Percentiles rank a stretch among this genome's conserved stretches.
Evolutionary conservation across 1,140 invertebrate genomes (phyloP).

Genomic region (Pseudobourletiella spinata): DNA sequence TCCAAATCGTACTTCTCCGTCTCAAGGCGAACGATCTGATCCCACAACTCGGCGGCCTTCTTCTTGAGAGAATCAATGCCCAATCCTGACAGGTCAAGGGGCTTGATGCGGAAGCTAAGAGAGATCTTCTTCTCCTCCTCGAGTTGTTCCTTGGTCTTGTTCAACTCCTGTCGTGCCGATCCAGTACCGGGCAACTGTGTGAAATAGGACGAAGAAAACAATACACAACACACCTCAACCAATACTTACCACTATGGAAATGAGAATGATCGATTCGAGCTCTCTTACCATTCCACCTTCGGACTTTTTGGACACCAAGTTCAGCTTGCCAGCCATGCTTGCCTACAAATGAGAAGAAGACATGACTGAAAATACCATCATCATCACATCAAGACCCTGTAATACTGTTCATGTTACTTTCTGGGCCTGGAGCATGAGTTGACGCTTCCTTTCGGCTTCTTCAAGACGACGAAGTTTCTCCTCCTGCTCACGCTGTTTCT

Average conservation of each 20-base stretch:
- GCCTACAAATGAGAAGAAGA: constrained; percentile 6
- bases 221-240: background rate
- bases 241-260: background rate
- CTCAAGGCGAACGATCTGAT: constrained; percentile 88
- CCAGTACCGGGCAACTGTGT: constrained; percentile 51
- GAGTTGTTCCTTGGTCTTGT: constrained; percentile 97
- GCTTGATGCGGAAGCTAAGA: constrained; percentile 89
- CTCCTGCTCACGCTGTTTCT: constrained; percentile 42
- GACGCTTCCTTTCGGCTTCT: constrained; percentile 45
- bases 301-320: constrained; percentile 9
- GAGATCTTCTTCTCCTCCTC: constrained; percentile 98
- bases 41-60: constrained; percentile 91
- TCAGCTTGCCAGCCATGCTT: constrained; percentile 20
- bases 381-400: too few relatives aligned
- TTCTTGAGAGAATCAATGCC: constrained; percentile 68
- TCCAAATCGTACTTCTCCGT: constrained; percentile 99
- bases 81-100: constrained; percentile 72
- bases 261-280: background rate
- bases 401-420: constrained; percentile 35
- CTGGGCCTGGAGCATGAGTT: constrained; percentile 40
- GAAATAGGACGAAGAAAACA: background rate
- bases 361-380: background rate
- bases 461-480: constrained; percentile 46
- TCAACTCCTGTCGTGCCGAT: constrained; percentile 83
- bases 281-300: constrained; percentile 22